A percentile compares a stretch with the other conserved stretches of the same genome.
Evolutionary conservation across 2,888 invertebrate species (phyloP).

Genomic region (Aelia acuminata): DNA sequence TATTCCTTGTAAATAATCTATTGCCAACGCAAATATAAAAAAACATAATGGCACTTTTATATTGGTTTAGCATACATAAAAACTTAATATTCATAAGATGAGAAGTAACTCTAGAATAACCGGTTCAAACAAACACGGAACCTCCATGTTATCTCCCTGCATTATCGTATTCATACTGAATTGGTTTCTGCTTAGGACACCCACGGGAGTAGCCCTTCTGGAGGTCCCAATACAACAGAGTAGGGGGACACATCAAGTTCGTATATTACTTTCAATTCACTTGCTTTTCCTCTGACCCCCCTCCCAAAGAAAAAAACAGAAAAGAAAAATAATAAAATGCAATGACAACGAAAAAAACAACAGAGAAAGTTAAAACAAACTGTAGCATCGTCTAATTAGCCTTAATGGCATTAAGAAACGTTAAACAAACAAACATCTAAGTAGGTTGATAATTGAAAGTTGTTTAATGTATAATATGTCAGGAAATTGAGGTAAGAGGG

Average conservation of each 20-base stretch:
- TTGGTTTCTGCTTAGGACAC: neutral
- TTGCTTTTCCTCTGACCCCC: neutral
- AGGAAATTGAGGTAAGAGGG: too few relatives aligned
- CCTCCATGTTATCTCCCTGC: neutral
- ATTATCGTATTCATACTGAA: slow-evolving; percentile 31
- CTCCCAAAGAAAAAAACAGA: neutral
- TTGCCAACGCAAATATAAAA: too few relatives aligned
- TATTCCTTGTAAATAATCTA: too few relatives aligned
- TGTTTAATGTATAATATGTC: too few relatives aligned
- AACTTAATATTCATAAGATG: neutral
- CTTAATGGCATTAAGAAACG: too few relatives aligned
- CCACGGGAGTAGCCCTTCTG: neutral
- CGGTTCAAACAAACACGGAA: neutral
- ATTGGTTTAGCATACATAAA: too few relatives aligned
- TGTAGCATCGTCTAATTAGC: too few relatives aligned
- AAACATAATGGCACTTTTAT: too few relatives aligned
- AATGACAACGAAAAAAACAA: too few relatives aligned
- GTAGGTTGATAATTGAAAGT: too few relatives aligned
- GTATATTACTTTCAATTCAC: neutral
- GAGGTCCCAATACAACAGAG: neutral
- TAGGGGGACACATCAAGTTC: neutral
- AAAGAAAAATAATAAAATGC: neutral
- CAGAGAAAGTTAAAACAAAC: too few relatives aligned
- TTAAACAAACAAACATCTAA: too few relatives aligned
- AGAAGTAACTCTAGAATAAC: neutral